phyloP scores from a whole-genome alignment of 64 coral and sea anemone species.

The Cladopsammia gracilis region DNA sequence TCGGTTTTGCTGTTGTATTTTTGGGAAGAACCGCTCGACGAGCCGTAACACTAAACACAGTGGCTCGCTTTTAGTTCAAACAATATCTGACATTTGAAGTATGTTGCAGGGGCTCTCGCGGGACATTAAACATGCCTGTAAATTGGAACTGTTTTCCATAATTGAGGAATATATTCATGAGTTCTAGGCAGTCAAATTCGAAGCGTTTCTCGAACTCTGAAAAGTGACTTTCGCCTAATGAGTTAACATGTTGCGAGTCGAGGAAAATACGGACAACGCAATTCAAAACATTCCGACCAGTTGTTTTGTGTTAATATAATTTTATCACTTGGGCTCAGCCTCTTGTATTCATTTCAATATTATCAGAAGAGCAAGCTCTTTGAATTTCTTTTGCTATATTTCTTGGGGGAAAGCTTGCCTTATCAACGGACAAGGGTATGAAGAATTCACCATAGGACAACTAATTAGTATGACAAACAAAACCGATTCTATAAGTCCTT shows the following conservation, averaged over 20 bases:
- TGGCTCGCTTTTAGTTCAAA: conserved; percentile 21
- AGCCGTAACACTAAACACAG: background rate
- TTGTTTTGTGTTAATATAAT: background rate
- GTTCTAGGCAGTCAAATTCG: conserved; percentile 35
- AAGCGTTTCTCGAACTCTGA: conserved; percentile 27
- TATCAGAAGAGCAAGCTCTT: background rate
- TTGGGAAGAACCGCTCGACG: background rate
- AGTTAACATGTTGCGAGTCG: conserved; percentile 4
- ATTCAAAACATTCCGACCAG: background rate
- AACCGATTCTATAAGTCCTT: conserved; percentile 15
- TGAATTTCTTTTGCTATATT: conserved; percentile 1
- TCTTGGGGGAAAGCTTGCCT: conserved; percentile 13
- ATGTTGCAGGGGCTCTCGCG: conserved; percentile 20
- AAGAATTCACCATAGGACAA: conserved; percentile 55
- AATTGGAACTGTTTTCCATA: conserved; percentile 64
- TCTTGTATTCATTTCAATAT: background rate
- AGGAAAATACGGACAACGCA: conserved; percentile 18
- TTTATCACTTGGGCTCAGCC: background rate
- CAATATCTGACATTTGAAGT: conserved; percentile 66
- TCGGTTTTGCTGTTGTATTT: background rate
- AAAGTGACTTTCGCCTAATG: conserved; percentile 48
- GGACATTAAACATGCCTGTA: conserved; percentile 27
- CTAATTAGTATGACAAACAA: conserved; percentile 57
- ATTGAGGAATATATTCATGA: conserved; percentile 84
- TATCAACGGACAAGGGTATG: conserved; percentile 26